Evolutionary conservation across 2,888 invertebrate species (phyloP).

Genomic region (Tetheella fluctuosa): DNA sequence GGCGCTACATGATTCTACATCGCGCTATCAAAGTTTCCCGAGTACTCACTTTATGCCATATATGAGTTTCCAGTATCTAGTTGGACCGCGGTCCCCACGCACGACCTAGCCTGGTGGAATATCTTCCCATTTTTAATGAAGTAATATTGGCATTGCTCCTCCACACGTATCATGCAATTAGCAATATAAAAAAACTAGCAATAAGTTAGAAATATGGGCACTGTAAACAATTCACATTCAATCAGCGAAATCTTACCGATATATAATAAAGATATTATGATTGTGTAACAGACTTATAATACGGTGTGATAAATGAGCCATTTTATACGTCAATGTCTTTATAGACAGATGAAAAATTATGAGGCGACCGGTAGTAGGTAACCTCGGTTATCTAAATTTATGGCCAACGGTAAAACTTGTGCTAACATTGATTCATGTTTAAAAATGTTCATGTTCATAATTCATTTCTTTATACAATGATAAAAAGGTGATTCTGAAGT

Average conservation of each 20-base stretch:
- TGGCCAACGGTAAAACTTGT: conserved; percentile 1
- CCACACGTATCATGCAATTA: no score
- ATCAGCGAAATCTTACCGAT: background rate
- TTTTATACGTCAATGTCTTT: conserved; percentile 24
- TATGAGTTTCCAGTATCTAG: no score
- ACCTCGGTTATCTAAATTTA: conserved; percentile 14
- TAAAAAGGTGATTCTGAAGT: conserved; percentile 13
- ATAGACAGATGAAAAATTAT: conserved; percentile 27
- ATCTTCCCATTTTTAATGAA: no score
- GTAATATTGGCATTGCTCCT: no score
- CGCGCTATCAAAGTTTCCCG: no score
- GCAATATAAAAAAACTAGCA: no score
- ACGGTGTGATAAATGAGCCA: conserved; percentile 21
- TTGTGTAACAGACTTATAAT: background rate
- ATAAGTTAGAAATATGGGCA: no score
- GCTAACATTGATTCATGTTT: conserved; percentile 1
- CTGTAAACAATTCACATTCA: no score
- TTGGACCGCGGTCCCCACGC: no score
- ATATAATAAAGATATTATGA: background rate
- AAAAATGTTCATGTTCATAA: background rate
- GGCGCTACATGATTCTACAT: no score
- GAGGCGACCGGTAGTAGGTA: conserved; percentile 14
- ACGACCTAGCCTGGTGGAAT: no score
- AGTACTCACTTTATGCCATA: no score
- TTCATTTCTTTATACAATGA: background rate